Base-by-base conservation (phyloP, 2,113 vertebrate genomes). In the Lepus europaeus region DNA sequence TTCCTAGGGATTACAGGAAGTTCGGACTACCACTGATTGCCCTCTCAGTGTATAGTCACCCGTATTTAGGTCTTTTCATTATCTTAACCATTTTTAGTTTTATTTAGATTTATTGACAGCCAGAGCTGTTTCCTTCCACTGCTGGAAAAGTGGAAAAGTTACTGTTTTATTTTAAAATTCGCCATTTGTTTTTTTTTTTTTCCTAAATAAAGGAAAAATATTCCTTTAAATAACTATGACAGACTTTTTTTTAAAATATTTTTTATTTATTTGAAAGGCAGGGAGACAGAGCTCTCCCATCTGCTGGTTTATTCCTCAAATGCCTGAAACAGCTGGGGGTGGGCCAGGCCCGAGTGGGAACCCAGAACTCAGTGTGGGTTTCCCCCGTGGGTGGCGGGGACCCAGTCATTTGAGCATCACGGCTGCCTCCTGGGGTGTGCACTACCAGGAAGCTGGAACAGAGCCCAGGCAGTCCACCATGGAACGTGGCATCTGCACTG, bases 71-170 rank as follows among this genome's bases (percentile, higher is more conserved):
- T 72, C 63, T 93, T 56, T 80, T 68, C 70, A 89, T 92, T 51
- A 61, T 51, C 73, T 56, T 87, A 64, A 90, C 22, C 31, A 59
- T 59, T 87, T 82, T 74, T 53, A 31, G 33, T 82, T 93, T 64
- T 93, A 13, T 84, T 81, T 87, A 83, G 86, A 36, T 51, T 74
- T 59, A 59, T 51, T 76, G 80, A 80, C 11, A 59, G 31, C 64
- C 61, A 66, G 82, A 80, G 45, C 29, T 1, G 9, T 83, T 90
- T 93, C 10, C 68, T 77, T n/a, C 49, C 23, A 89, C 39, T 69
- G 25, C 87, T 93, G 74, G 94, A 31, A 85, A 84, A 86, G 49
- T 93, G 74, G 94, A 31, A 85, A 84, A 86, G 49, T 89, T 95
- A 61, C 69, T 22, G 49, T 79, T 84, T 94, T 82, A 61, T 89